Evolutionary conservation across 2,888 invertebrate species (phyloP), one percentile per base, ranked within the genome.

Genomic region (Andrena praecox): DNA sequence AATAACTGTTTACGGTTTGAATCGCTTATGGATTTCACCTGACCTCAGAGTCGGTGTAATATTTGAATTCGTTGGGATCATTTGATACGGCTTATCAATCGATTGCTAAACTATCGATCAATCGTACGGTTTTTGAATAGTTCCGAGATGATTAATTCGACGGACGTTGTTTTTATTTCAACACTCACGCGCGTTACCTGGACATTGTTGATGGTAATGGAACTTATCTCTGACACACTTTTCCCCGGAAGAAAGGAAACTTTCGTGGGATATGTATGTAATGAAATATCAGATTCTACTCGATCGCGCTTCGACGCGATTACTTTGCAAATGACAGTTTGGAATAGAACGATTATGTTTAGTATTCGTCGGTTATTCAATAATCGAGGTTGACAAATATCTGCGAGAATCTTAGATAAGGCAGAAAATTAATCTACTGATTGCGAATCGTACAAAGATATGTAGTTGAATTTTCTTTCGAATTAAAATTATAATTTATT

Each of bases 161-260:
- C 27, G 1, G 16, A 59, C 1, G 29, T n/a, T 24, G n/a, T 29
- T 2, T 52, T 76, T n/a, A 3, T 35, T 50, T 12, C 24, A 56
- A 42, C 20, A 67, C 75, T 56, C 31, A 56, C 59, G 4, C 1
- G 20, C 24, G 20, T 80, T 80, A 80, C 80, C 75, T 80, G 67
- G 7, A 67, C 54, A 70, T 54, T 12, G 33, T 24, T 10, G 48
- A 8, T 52, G 63, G 35, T 52, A 62, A 69, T n/a, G 31, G 56
- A 69, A 78, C 63, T 73, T 33, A 7, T 16, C 27, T 50, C 42
- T 4, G 20, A 64, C 27, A 31, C 59, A 60, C 50, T 52, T 80
- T 78, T 60, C 52, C 52, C 8, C 29, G 20, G 54, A 29, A 64
- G 31, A 79, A 56, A 74, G n/a, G 48, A 7, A 6, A 68, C 48